phyloP scores from a whole-genome alignment of 2,888 invertebrate species.

The Laothoe populi region DNA sequence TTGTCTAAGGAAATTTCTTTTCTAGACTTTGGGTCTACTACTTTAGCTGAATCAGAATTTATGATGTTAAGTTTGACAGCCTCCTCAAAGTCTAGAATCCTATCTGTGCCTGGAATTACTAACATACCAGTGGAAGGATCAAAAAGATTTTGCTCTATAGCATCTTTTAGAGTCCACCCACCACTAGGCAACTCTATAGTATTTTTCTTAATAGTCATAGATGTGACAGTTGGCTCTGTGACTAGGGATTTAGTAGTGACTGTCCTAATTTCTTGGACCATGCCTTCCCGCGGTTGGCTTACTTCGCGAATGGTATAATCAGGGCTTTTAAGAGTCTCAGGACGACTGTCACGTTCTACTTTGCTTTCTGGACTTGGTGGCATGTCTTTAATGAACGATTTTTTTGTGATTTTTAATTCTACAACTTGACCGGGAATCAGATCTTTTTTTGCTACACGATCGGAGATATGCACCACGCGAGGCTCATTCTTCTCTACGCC shows the following conservation, averaged over 20 bases:
- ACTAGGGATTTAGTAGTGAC: constrained; percentile 69
- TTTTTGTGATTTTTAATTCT: constrained; percentile 81
- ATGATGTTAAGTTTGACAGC: constrained; percentile 94
- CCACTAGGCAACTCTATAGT: constrained; percentile 92
- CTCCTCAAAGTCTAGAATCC: constrained; percentile 93
- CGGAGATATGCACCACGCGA: constrained; percentile 70
- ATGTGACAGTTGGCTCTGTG: constrained; percentile 79
- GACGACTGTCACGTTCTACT: constrained; percentile 78
- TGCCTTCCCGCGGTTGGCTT: constrained; percentile 52
- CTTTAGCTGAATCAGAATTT: constrained; percentile 92
- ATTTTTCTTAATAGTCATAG: constrained; percentile 86
- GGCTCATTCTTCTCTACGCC: constrained; percentile 85
- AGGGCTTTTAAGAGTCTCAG: constrained; percentile 85
- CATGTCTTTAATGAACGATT: constrained; percentile 78
- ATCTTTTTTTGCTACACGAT: constrained; percentile 67
- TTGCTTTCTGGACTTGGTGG: constrained; percentile 77
- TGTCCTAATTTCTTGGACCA: constrained; percentile 65
- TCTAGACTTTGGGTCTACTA: constrained; percentile 90
- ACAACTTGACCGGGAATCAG: constrained; percentile 77
- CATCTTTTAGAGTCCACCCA: constrained; percentile 93
- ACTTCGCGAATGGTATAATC: constrained; percentile 68
- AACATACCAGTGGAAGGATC: constrained; percentile 94
- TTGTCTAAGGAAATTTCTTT: constrained; percentile 88
- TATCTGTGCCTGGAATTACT: constrained; percentile 93
- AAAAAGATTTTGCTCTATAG: constrained; percentile 92